These are phyloP conservation scores for Cryptosula pallasiana DNA, from an alignment of 2,888 invertebrate genomes.

Conservation along the genomic window DNA sequence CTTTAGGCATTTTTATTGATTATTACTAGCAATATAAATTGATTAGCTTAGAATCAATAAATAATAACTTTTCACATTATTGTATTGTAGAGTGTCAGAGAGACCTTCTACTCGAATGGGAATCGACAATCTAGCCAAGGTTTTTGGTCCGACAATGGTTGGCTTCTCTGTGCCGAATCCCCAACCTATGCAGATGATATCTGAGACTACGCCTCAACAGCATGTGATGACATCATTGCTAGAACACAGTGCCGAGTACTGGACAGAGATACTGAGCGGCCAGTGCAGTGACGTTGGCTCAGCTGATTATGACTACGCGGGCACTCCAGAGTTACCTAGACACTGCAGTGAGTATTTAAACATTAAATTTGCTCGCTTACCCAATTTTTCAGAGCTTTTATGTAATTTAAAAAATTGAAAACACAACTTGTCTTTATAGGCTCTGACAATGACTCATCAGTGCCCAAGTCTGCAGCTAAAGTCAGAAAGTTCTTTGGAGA, in stretches of 20 bases:
- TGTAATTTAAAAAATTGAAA: too few relatives aligned
- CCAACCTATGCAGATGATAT: slow-evolving; percentile 62
- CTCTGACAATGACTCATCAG: background rate
- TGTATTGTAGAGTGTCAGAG: slow-evolving; percentile 67
- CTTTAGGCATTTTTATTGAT: too few relatives aligned
- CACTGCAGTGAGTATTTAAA: background rate
- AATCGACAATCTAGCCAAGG: slow-evolving; percentile 75
- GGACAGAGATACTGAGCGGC: slow-evolving; percentile 1
- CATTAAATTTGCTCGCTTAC: too few relatives aligned
- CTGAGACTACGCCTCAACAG: slow-evolving; percentile 69
- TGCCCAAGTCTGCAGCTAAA: slow-evolving; percentile 12
- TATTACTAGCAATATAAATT: too few relatives aligned
- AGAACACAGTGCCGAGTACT: slow-evolving; percentile 8
- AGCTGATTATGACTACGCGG: background rate
- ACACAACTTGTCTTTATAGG: too few relatives aligned
- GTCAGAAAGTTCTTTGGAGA: slow-evolving; percentile 15
- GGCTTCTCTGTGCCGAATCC: slow-evolving; percentile 77
- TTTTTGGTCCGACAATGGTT: slow-evolving; percentile 90
- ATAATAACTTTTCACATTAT: too few relatives aligned
- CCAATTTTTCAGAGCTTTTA: too few relatives aligned
- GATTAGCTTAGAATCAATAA: too few relatives aligned
- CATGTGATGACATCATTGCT: slow-evolving; percentile 32
- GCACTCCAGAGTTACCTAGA: background rate
- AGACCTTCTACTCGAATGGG: slow-evolving; percentile 87
- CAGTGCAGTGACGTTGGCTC: slow-evolving; percentile 5